A percentile compares a stretch with the other conserved stretches of the same genome.
Evolutionary conservation across 2,888 invertebrate species (phyloP).

Genomic region (Cheilosia grossa): DNA sequence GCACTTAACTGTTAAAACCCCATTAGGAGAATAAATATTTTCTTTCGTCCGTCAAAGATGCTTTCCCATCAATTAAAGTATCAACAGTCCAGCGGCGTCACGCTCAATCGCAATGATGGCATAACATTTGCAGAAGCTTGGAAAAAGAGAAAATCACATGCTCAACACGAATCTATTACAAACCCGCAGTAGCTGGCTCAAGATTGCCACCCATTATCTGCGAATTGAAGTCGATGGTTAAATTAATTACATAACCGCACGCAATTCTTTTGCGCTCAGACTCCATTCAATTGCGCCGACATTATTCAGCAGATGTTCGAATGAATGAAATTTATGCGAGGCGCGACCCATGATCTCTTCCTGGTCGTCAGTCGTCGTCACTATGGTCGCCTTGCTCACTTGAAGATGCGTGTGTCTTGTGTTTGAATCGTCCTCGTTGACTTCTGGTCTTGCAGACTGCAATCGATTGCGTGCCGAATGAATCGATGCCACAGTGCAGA

Average conservation of each 20-base stretch:
- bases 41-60: slow-evolving; percentile 3
- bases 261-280: slow-evolving; percentile 55
- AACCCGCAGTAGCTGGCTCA: slow-evolving; percentile 16
- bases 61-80: slow-evolving; percentile 56
- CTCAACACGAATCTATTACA: slow-evolving; percentile 46
- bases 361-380: slow-evolving; percentile 55
- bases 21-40: slow-evolving; percentile 62
- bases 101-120: slow-evolving; percentile 42
- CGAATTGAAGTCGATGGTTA: slow-evolving; percentile 59
- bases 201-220: slow-evolving; percentile 39
- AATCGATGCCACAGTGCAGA: slow-evolving; percentile 36
- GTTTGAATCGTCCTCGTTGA: slow-evolving; percentile 59
- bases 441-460: slow-evolving; percentile 57
- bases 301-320: slow-evolving; percentile 52
- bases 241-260: slow-evolving; percentile 68
- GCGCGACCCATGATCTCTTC: slow-evolving; percentile 72
- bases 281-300: slow-evolving; percentile 22
- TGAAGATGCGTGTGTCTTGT: slow-evolving; percentile 29
- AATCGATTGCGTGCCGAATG: slow-evolving; percentile 55
- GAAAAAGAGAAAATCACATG: slow-evolving; percentile 47
- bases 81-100: slow-evolving; percentile 22
- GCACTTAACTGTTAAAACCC: slow-evolving; percentile 22
- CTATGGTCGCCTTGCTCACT: slow-evolving; percentile 5
- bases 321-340: slow-evolving; percentile 63
- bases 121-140: slow-evolving; percentile 24